Evolutionary conservation across 2,888 invertebrate species (phyloP), one percentile per base, ranked within the genome.

Genomic region (Aproaerema taeniolella): DNA sequence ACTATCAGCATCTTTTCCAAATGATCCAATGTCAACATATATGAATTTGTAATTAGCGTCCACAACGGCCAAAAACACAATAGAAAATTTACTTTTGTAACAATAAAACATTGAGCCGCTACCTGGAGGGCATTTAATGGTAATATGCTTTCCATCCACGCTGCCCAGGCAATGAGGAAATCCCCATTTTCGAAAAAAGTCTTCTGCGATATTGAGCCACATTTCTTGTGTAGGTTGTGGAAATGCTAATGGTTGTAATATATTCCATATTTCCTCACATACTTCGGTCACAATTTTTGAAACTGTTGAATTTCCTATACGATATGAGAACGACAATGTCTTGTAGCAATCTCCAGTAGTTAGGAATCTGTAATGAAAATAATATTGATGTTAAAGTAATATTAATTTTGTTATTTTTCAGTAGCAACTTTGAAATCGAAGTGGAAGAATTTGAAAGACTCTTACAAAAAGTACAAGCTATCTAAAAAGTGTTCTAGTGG

Each of bases 131-230:
- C n/a, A n/a, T n/a, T n/a, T n/a, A n/a, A n/a, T n/a, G n/a, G n/a
- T n/a, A n/a, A n/a, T n/a, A n/a, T n/a, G n/a, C n/a, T n/a, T n/a
- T n/a, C n/a, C n/a, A n/a, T n/a, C n/a, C n/a, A n/a, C n/a, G n/a
- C n/a, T n/a, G n/a, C n/a, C n/a, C n/a, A n/a, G n/a, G n/a, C n/a
- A n/a, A n/a, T n/a, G n/a, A n/a, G n/a, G n/a, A n/a, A n/a, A n/a
- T n/a, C n/a, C n/a, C n/a, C n/a, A n/a, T n/a, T n/a, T n/a, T n/a
- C n/a, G n/a, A 24, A 42, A 28, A 43, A 49, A 57, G 26, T 39
- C 40, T 16, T 41, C 13, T 38, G 52, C 46, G 24, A 55, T 51
- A 11, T 44, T 36, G 28, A 49, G 33, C 55, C 53, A 58, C 35
- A 49, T 45, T 35, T 52, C 46, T 44, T 45, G 41, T 20, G 48